phyloP scores from a whole-genome alignment of 2,113 vertebrate species.

The Sialia sialis region DNA sequence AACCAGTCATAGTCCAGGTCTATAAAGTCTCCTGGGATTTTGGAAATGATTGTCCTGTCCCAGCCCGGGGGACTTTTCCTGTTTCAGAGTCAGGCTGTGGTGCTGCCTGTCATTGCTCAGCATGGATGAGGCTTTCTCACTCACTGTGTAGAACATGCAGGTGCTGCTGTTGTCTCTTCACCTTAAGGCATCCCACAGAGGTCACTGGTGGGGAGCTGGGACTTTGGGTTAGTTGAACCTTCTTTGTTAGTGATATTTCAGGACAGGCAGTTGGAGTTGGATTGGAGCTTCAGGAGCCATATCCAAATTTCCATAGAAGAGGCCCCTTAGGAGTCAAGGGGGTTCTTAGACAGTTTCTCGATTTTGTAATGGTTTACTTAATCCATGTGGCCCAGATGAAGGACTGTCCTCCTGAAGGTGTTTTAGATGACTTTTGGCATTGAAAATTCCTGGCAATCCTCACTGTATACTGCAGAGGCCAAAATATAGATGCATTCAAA shows the following conservation, averaged over 20 bases:
- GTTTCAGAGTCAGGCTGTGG: neutral
- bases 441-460: conserved; percentile 22
- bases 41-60: neutral
- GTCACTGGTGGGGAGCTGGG: neutral
- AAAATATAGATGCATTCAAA: neutral
- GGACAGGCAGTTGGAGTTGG: neutral
- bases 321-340: neutral
- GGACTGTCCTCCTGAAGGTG: neutral
- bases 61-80: neutral
- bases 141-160: neutral
- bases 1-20: neutral
- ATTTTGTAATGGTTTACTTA: neutral
- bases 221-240: neutral
- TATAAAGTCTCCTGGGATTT: neutral
- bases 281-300: neutral
- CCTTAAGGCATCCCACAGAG: neutral
- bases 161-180: neutral
- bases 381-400: neutral
- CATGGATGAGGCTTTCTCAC: neutral
- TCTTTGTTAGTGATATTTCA: neutral
- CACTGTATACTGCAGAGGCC: neutral
- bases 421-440: conserved; percentile 16
- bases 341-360: neutral
- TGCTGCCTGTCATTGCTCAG: neutral
- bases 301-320: neutral